Evolutionary conservation across 2,888 invertebrate genomes (phyloP).

Genomic region (Mesopsocus fuscifrons): DNA sequence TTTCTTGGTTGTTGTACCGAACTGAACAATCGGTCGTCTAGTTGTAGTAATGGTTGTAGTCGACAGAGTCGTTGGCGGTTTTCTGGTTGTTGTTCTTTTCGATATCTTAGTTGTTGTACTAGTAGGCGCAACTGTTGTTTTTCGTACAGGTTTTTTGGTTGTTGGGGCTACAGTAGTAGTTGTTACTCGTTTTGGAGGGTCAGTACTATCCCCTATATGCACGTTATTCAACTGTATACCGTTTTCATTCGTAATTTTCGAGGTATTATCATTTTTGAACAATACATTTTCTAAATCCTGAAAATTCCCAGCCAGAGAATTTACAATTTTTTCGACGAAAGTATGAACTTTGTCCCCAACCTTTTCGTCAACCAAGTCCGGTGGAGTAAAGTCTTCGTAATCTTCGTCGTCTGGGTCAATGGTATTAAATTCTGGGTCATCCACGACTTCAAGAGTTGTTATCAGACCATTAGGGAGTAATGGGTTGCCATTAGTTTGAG

Average conservation of each 20-base stretch:
- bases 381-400: constrained; percentile 52
- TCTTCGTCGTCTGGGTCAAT: constrained; percentile 34
- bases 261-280: constrained; percentile 25
- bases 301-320: constrained; percentile 66
- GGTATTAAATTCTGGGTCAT: constrained; percentile 26
- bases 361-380: constrained; percentile 57
- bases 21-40: constrained; percentile 16
- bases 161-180: constrained; percentile 16
- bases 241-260: constrained; percentile 26
- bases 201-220: not conserved
- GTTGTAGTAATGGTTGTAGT: constrained; percentile 14
- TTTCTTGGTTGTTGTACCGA: constrained; percentile 11
- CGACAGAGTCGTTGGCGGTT: constrained; percentile 18
- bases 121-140: constrained; percentile 12
- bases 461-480: not conserved
- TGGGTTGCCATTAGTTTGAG: not conserved
- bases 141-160: constrained; percentile 15
- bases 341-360: constrained; percentile 61
- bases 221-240: constrained; percentile 2
- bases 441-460: not conserved
- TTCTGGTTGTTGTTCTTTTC: constrained; percentile 12
- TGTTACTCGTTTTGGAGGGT: constrained; percentile 14
- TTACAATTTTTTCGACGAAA: constrained; percentile 66
- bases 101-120: constrained; percentile 13
- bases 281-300: constrained; percentile 62